Percentiles rank a stretch among this genome's conserved stretches.
Conservation (phyloP, 2,797 vertebrate genomes). For the Myotis planiceps region DNA sequence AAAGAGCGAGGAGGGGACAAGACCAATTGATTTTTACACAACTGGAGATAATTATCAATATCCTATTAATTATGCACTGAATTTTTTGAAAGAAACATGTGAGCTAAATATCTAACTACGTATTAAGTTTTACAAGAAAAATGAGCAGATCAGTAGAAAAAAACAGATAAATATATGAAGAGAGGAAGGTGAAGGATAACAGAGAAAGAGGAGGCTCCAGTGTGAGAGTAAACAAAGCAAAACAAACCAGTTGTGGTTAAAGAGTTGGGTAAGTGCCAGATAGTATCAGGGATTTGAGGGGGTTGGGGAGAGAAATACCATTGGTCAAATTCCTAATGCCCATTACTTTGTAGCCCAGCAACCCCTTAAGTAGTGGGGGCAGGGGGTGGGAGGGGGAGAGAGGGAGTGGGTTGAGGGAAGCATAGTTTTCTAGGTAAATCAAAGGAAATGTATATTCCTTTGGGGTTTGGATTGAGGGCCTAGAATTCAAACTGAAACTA, state of each 20-base stretch:
- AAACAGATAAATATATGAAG: not conserved
- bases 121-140: not conserved
- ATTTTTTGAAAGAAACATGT: slow-evolving; percentile 11
- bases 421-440: not conserved
- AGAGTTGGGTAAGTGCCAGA: not conserved
- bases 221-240: not conserved
- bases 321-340: not conserved
- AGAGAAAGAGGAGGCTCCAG: not conserved
- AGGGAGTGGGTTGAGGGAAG: not conserved
- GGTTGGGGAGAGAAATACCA: not conserved
- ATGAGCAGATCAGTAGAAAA: not conserved
- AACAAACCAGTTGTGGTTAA: not conserved
- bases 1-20: not conserved
- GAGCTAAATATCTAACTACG: not conserved
- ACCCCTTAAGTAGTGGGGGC: not conserved
- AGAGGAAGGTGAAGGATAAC: not conserved
- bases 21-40: not conserved
- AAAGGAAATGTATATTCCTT: not conserved
- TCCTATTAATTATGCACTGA: not conserved
- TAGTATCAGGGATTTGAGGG: not conserved
- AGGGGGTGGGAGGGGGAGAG: no score
- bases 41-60: not conserved
- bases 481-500: not conserved
- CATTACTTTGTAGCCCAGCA: not conserved
- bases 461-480: not conserved